These are phyloP conservation scores for Otolemur crassicaudatus DNA, from an alignment of 2,797 vertebrate species.

Conservation along the genomic window DNA sequence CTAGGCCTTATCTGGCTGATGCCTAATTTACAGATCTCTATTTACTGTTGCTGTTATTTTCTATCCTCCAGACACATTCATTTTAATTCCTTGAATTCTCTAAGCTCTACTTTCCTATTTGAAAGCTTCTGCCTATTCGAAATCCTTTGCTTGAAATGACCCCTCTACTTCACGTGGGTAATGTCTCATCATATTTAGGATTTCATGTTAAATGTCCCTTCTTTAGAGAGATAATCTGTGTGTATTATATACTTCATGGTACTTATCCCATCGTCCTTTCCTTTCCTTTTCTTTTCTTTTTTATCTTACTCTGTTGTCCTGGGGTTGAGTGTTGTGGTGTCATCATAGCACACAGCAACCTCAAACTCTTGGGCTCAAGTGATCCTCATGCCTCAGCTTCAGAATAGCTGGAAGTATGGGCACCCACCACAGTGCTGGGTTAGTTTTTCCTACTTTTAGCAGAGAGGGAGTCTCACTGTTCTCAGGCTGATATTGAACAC, in stretches of 20 bases:
- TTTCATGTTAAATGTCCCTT: conserved; percentile 29
- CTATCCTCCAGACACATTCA: not conserved
- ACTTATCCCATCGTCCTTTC: not conserved
- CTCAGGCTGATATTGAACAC: too few species aligned
- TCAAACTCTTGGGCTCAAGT: too few species aligned
- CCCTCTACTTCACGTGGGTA: not conserved
- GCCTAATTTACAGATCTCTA: not conserved
- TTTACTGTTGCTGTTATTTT: not conserved
- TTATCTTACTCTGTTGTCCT: too few species aligned
- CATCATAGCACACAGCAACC: too few species aligned
- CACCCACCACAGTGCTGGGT: too few species aligned
- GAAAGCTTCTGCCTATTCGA: not conserved
- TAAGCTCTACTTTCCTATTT: conserved; percentile 7
- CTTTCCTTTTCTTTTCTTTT: too few species aligned
- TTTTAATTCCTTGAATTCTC: conserved; percentile 31
- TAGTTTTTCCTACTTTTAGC: too few species aligned
- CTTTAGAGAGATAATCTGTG: not conserved
- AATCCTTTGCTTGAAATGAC: not conserved
- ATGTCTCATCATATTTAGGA: not conserved
- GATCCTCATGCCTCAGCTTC: too few species aligned
- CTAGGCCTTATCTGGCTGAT: not conserved
- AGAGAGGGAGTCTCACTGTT: too few species aligned
- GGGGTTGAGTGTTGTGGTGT: too few species aligned
- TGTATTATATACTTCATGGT: not conserved
- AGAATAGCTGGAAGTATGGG: too few species aligned